phyloP scores from a whole-genome alignment of 2,113 vertebrate genomes.

The Epinephelus lanceolatus region DNA sequence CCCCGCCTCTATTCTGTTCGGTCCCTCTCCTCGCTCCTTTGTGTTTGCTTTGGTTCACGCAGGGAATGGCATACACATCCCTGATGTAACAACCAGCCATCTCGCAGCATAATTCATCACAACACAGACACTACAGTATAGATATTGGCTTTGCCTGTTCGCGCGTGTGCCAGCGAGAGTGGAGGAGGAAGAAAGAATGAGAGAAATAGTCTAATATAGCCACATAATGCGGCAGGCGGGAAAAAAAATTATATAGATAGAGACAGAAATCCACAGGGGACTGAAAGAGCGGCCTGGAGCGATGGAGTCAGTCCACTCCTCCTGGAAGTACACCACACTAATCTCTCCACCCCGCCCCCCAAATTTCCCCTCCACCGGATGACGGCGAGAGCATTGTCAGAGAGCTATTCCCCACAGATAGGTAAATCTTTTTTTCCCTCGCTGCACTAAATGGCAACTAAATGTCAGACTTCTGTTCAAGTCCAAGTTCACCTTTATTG shows the following conservation, averaged over 20 bases:
- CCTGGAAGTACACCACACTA: slow-evolving; percentile 59
- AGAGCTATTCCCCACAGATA: slow-evolving; percentile 72
- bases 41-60: slow-evolving; percentile 57
- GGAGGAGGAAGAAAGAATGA: slow-evolving; percentile 14
- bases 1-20: slow-evolving; percentile 52
- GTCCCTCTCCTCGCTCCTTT: slow-evolving; percentile 51
- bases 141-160: slow-evolving; percentile 51
- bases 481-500: slow-evolving; percentile 80
- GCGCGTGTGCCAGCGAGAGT: slow-evolving; percentile 17
- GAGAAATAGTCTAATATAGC: slow-evolving; percentile 58
- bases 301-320: slow-evolving; percentile 58
- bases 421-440: slow-evolving; percentile 69
- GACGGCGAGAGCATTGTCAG: slow-evolving; percentile 52
- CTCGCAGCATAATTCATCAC: slow-evolving; percentile 58
- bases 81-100: slow-evolving; percentile 56
- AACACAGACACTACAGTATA: slow-evolving; percentile 34
- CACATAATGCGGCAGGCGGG: slow-evolving; percentile 60
- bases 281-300: slow-evolving; percentile 22
- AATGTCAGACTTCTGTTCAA: slow-evolving; percentile 84
- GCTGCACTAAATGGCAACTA: slow-evolving; percentile 81
- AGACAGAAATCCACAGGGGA: slow-evolving; percentile 51
- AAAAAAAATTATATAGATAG: slow-evolving; percentile 49
- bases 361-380: slow-evolving; percentile 54
- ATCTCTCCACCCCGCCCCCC: slow-evolving; percentile 38
- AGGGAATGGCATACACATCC: slow-evolving; percentile 29